Base-by-base conservation (phyloP, 92 coral and sea anemone species). In the Blastomussa wellsi region DNA sequence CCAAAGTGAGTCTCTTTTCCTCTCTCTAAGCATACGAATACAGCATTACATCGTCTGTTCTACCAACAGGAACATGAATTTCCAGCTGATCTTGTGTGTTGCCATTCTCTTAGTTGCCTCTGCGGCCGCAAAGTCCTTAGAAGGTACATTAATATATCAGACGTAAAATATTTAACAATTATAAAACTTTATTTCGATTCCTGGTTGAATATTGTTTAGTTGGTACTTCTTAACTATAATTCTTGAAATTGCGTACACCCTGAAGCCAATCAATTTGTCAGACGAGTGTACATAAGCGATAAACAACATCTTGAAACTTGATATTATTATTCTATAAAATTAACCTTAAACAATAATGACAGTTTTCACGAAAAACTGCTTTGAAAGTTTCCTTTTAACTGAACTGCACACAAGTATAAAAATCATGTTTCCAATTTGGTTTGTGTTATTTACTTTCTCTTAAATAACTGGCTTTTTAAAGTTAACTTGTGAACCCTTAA, bases 71-170 rank as follows among this genome's bases (percentile, higher is more conserved):
- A 84, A 79, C 16, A 91, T 91, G 94, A 91, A 88, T 31, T 28
- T 85, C 55, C 89, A 80, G 33, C 47, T 88, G 38, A 76, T 81
- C 37, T 52, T 91, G 70, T 79, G 90, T 82, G 16, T 91, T 2
- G 79, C 89, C 5, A 72, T 88, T 85, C 82, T 82, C 72, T 66
- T 90, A 74, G 81, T 88, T 53, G 94, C 86, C 20, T 76, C 71
- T 64, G 92, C 84, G 79, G 90, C 92, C 82, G 81, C 92, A 53
- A 86, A 80, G 79, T 85, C 94, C 13, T 65, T 91, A 62, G 80
- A 83, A 29, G 80, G 87, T 83, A 62, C 62, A 81, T 20, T 74
- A 0, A 16, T 11, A 44, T 13, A 44, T 44, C 12, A 13, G 7
- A 44, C 7, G 11, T 3, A 7, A 44, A 44, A 3, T 44, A 44